Percentiles rank a stretch among this genome's conserved stretches.
Evolutionary conservation across 2,113 vertebrate genomes (phyloP).

Genomic region (Poecile atricapillus): DNA sequence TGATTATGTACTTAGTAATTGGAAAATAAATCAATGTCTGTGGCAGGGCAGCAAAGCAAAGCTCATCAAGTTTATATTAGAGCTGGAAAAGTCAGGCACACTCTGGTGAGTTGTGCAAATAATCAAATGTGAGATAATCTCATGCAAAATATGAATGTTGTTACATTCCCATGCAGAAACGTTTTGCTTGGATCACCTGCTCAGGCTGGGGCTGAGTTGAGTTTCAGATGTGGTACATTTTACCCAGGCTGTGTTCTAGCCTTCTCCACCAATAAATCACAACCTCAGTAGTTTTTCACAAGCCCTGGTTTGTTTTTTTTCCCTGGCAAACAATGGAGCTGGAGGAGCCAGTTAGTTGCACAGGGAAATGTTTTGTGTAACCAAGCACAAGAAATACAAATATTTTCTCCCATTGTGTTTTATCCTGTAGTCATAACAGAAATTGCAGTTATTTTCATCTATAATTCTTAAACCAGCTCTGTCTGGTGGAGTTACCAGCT

Average conservation of each 20-base stretch:
- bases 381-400: background rate
- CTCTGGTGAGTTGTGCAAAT: background rate
- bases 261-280: background rate
- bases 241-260: background rate
- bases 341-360: background rate
- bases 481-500: background rate
- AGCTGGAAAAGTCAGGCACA: background rate
- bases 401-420: background rate
- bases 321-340: background rate
- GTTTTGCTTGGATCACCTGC: background rate
- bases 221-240: background rate
- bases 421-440: background rate
- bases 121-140: background rate
- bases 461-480: background rate
- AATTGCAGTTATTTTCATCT: background rate
- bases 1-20: background rate
- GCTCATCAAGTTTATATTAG: background rate
- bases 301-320: background rate
- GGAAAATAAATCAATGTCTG: background rate
- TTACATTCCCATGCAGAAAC: background rate
- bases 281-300: background rate
- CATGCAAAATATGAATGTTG: background rate
- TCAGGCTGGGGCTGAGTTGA: background rate
- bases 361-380: background rate
- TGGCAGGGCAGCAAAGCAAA: background rate